Percentiles rank a stretch among this genome's conserved stretches.
phyloP scores from a whole-genome alignment of 2,888 invertebrate genomes.

The Proisotoma minuta region DNA sequence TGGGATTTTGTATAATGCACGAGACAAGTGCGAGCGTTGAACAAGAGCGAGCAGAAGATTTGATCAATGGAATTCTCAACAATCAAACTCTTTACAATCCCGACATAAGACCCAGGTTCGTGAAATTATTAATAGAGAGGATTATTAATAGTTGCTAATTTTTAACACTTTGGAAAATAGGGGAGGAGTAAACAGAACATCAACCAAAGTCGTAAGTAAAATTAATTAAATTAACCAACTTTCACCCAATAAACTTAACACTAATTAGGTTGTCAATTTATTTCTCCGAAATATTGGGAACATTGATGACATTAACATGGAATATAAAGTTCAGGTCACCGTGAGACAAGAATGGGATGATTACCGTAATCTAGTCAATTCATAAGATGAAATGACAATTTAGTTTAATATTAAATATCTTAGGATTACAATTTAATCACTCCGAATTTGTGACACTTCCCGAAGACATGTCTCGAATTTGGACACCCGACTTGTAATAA shows the following conservation, averaged over 20 bases:
- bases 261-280: constrained; percentile 2
- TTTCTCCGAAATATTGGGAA: constrained; percentile 10
- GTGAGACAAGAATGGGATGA: constrained; percentile 7
- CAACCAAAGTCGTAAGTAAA: too few relatives aligned
- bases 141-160: too few relatives aligned
- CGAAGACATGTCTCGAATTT: constrained; percentile 5
- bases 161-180: too few relatives aligned
- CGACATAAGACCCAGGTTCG: constrained; percentile 3
- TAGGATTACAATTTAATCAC: constrained; percentile 1
- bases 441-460: constrained; percentile 3
- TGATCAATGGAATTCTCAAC: constrained; percentile 5
- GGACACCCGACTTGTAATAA: constrained; percentile 13
- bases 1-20: background rate
- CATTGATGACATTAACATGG: constrained; percentile 16
- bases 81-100: constrained; percentile 1
- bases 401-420: too few relatives aligned
- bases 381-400: too few relatives aligned
- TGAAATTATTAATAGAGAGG: too few relatives aligned
- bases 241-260: too few relatives aligned
- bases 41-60: background rate
- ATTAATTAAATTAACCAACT: too few relatives aligned
- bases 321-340: constrained; percentile 7
- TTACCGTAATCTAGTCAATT: background rate
- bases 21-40: background rate
- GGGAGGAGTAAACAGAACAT: too few relatives aligned